These are phyloP conservation scores for Creontiades dilutus DNA, from an alignment of 2,888 invertebrate species.

Conservation along the genomic window DNA sequence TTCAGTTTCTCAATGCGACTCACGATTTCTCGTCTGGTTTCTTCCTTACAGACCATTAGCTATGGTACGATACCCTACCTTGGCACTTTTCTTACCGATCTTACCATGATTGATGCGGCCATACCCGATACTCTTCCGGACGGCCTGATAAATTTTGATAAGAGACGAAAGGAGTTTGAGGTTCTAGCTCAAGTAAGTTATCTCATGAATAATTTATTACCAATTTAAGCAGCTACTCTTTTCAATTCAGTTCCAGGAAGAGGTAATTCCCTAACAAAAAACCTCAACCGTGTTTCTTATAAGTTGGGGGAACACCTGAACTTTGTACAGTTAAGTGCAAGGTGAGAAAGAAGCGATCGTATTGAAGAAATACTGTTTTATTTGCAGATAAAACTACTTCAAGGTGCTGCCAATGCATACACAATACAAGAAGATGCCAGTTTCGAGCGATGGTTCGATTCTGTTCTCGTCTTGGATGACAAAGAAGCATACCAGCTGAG, in stretches of 20 bases:
- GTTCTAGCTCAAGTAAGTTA: constrained; percentile 88
- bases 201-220: no score
- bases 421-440: constrained; percentile 90
- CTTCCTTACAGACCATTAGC: constrained; percentile 83
- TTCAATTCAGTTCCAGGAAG: no score
- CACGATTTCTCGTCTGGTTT: constrained; percentile 40
- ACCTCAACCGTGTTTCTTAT: no score
- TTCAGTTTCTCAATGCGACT: no score
- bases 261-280: no score
- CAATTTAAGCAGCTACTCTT: no score
- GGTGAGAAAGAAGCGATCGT: no score
- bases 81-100: constrained; percentile 98
- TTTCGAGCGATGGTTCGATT: constrained; percentile 98
- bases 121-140: constrained; percentile 90
- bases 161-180: constrained; percentile 98
- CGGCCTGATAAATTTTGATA: constrained; percentile 97
- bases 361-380: neutral
- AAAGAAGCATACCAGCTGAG: constrained; percentile 94
- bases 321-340: no score
- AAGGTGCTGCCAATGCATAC: constrained; percentile 97
- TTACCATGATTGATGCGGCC: constrained; percentile 99
- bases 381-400: constrained; percentile 91
- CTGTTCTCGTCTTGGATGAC: constrained; percentile 93
- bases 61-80: constrained; percentile 98
- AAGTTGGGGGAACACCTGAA: no score